phyloP scores from a whole-genome alignment of 1,140 invertebrate species.

The Lucilia sericata region DNA sequence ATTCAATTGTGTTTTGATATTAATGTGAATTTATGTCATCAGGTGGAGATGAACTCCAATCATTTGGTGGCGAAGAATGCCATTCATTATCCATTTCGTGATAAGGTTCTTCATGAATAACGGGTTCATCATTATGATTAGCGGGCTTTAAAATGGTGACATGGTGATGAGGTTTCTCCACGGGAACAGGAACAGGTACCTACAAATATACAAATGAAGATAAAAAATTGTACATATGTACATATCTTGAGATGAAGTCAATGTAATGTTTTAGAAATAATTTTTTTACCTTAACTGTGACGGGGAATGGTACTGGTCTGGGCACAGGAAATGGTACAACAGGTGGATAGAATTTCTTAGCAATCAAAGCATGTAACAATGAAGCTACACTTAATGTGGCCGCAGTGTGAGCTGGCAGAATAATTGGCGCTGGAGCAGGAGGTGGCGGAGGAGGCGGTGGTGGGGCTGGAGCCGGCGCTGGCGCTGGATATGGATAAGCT shows the following conservation, averaged over 20 bases:
- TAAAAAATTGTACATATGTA: too few species aligned
- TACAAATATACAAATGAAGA: background rate
- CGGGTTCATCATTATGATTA: background rate
- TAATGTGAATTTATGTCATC: background rate
- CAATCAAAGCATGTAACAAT: conserved; percentile 46
- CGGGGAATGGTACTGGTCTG: conserved; percentile 45
- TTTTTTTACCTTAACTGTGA: conserved; percentile 40
- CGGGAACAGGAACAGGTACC: conserved; percentile 27
- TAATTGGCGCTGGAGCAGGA: conserved; percentile 43
- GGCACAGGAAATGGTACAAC: conserved; percentile 46
- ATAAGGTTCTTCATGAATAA: conserved; percentile 1
- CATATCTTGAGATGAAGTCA: background rate
- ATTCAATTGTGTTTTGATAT: background rate
- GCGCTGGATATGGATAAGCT: conserved; percentile 28
- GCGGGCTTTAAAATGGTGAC: conserved; percentile 29
- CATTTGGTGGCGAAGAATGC: conserved; percentile 4
- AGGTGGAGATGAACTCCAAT: conserved; percentile 31
- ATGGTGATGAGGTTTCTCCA: background rate
- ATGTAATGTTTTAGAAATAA: too few species aligned
- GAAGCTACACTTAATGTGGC: conserved; percentile 47
- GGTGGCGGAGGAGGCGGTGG: conserved; percentile 29
- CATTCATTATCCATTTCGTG: conserved; percentile 34
- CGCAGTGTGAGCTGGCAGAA: conserved; percentile 45
- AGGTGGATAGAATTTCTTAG: conserved; percentile 47
- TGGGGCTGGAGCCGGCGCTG: background rate